Percentiles rank a stretch among this genome's conserved stretches.
These are phyloP conservation scores for Tipula unca DNA, from an alignment of 2,888 invertebrate genomes.

Conservation along the genomic window DNA sequence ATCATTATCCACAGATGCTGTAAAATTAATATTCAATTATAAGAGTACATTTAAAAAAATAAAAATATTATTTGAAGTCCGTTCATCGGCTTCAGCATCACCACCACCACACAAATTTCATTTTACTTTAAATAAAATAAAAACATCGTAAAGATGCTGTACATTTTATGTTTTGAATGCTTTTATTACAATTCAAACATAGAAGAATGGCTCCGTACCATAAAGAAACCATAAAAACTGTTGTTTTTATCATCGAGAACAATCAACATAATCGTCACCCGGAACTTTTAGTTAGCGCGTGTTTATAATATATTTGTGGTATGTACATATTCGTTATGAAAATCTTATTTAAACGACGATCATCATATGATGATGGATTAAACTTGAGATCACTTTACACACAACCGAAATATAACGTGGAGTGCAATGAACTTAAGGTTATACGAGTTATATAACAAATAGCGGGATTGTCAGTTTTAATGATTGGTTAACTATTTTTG, in stretches of 20 bases:
- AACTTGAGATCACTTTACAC: neutral
- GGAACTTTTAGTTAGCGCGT: neutral
- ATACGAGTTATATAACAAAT: neutral
- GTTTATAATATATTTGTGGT: neutral
- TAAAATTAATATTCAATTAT: neutral
- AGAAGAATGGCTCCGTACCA: neutral
- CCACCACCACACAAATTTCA: neutral
- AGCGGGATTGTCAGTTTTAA: neutral
- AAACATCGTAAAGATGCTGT: neutral
- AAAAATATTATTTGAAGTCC: neutral
- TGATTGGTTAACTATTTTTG: neutral
- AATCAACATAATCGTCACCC: neutral
- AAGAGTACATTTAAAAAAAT: neutral
- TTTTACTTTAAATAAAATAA: neutral
- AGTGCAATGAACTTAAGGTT: neutral
- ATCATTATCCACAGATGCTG: no score
- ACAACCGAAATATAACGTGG: neutral
- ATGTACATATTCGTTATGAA: neutral
- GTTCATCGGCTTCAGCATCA: neutral
- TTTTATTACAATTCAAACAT: neutral
- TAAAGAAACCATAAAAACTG: neutral
- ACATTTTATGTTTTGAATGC: neutral
- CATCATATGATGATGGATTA: neutral
- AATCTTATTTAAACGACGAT: neutral
- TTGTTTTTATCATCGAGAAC: neutral